Evolutionary conservation across 2,888 invertebrate genomes (phyloP).

Genomic region (Drosophila pullipes): DNA sequence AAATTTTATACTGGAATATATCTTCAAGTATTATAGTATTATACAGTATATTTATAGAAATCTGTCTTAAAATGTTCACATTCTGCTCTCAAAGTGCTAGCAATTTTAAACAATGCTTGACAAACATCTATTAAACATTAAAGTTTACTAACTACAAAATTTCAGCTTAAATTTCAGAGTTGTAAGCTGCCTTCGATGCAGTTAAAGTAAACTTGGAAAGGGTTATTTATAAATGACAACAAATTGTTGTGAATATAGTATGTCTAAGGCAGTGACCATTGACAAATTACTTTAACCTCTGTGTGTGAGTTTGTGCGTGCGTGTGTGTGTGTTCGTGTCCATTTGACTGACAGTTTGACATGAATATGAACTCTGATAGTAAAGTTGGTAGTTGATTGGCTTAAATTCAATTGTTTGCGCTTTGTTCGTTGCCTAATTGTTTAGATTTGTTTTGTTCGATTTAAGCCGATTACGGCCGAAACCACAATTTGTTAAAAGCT

Average conservation of each 20-base stretch:
- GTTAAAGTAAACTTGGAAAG: not conserved
- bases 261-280: not conserved
- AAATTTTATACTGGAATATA: not conserved
- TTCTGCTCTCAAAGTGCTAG: not conserved
- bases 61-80: not conserved
- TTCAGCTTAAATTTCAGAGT: not conserved
- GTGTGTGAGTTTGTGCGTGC: not conserved
- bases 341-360: constrained; percentile 20
- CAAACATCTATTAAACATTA: not conserved
- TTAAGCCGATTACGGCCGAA: constrained; percentile 72
- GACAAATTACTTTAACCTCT: not conserved
- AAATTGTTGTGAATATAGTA: constrained; percentile 7
- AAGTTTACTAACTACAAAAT: not conserved
- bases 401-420: constrained; percentile 47
- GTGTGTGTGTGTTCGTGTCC: not conserved
- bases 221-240: not conserved
- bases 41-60: not conserved
- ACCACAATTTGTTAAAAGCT: constrained; percentile 75
- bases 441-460: constrained; percentile 66
- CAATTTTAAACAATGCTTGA: not conserved
- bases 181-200: not conserved
- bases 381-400: constrained; percentile 34
- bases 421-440: constrained; percentile 61
- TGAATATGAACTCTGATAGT: constrained; percentile 15
- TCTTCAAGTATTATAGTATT: no score